Evolutionary conservation across 2,888 invertebrate species (phyloP).

Genomic region (Endotricha flammealis): DNA sequence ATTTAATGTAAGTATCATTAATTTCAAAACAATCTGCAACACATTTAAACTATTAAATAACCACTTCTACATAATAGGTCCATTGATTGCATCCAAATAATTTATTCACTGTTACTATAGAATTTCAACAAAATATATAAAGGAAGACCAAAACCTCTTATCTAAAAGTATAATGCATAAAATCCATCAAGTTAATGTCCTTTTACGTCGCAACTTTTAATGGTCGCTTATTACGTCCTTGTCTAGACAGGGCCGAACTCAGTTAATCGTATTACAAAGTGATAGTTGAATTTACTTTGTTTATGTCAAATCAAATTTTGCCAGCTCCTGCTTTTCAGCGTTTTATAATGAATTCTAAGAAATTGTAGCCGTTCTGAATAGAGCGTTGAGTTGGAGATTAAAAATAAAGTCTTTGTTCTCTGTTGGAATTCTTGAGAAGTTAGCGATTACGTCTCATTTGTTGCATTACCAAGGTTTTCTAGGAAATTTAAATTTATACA

Average conservation of each 20-base stretch:
- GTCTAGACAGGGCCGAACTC: slow-evolving; percentile 25
- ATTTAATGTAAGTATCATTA: too few relatives aligned
- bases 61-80: too few relatives aligned
- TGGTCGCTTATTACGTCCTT: slow-evolving; percentile 20
- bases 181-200: slow-evolving; percentile 23
- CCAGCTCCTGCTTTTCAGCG: slow-evolving; percentile 13
- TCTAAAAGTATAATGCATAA: slow-evolving; percentile 12
- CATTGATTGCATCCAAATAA: too few relatives aligned
- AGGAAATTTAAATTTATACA: too few relatives aligned
- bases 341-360: slow-evolving; percentile 7
- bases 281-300: slow-evolving; percentile 24
- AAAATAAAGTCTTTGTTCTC: slow-evolving; percentile 6
- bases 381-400: slow-evolving; percentile 1
- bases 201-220: slow-evolving; percentile 18
- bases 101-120: too few relatives aligned
- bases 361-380: slow-evolving; percentile 3
- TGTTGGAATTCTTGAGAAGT: neutral
- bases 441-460: neutral
- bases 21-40: too few relatives aligned
- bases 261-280: slow-evolving; percentile 24
- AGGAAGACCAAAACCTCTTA: too few relatives aligned
- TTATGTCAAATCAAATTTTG: slow-evolving; percentile 26
- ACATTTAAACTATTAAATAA: too few relatives aligned
- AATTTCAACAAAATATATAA: too few relatives aligned
- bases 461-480: too few relatives aligned